Evolutionary conservation across 1,140 invertebrate species (phyloP), one percentile per base, ranked within the genome.

Genomic region (Contarinia nasturtii): DNA sequence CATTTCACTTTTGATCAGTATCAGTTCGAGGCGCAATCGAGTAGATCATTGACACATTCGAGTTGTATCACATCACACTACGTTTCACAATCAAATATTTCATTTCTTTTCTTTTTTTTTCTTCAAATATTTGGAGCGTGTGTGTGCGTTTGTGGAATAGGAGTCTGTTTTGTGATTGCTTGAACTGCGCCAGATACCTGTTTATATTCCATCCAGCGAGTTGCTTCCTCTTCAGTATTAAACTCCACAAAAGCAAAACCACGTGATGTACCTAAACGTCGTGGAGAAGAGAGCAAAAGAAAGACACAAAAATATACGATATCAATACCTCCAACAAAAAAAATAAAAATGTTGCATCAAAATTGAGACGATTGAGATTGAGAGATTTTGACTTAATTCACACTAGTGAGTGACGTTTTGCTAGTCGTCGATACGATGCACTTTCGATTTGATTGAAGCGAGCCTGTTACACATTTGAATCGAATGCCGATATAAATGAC

Each of bases 221-320:
- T 77, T 55, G 90, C 86, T 73, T 91, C 87, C 66, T 79, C 76
- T 61, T 86, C 73, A 65, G 80, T 80, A 67, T 79, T 74, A 82
- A 95, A 95, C 75, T 94, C 90, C 68, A 94, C 84, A 77, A 93
- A 94, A 67, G 87, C 89, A 76, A 93, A 89, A 69, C 84, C 85
- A 67, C 85, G 76, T 65, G 82, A 85, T 66, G 78, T 73, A 76
- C 84, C 84, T 82, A 79, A 72, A 75, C 71, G 59, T 57, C 54
- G 57, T 57, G 59, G 60, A 71, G 68, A 75, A 71, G 71, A 47
- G 46, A 47, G 38, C 38, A 41, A 69, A 70, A 66, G 65, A 68
- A 60, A 45, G 27, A 43, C 41, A 43, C 41, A 27, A 27, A 27
- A 43, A 43, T 18, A 43, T 43, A 43, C 41, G 41, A 43, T 43